These are phyloP conservation scores for Rhea americana DNA, from an alignment of 2,113 vertebrate species.

Conservation along the genomic window DNA sequence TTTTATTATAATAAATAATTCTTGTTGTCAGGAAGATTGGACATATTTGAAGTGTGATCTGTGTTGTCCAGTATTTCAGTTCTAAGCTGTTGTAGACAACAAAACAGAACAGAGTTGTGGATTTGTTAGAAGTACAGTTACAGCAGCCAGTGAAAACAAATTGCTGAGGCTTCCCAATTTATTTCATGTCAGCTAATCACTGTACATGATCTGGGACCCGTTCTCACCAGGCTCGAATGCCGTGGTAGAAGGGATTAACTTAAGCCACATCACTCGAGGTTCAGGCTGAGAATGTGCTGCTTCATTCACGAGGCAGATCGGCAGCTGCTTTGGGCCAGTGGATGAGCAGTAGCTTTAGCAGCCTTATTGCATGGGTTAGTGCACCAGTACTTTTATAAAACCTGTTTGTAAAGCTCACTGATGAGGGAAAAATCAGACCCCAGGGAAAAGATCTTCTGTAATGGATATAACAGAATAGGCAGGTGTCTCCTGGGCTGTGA, in stretches of 20 bases:
- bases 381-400: neutral
- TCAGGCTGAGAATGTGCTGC: neutral
- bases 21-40: neutral
- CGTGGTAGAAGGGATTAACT: neutral
- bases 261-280: neutral
- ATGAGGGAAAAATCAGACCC: neutral
- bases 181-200: neutral
- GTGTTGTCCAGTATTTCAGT: neutral
- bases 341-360: neutral
- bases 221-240: neutral
- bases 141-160: neutral
- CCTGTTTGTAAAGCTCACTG: neutral
- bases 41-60: neutral
- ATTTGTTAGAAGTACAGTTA: neutral
- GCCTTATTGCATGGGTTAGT: neutral
- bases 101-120: neutral
- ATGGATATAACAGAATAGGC: neutral
- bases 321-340: neutral
- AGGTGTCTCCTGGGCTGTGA: neutral
- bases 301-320: neutral
- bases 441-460: neutral
- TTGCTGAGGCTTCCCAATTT: neutral
- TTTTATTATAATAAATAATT: no score
- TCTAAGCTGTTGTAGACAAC: neutral
- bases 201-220: rapidly evolving